Conservation (phyloP, 2,797 vertebrate genomes). For the Loriculus beryllinus region DNA sequence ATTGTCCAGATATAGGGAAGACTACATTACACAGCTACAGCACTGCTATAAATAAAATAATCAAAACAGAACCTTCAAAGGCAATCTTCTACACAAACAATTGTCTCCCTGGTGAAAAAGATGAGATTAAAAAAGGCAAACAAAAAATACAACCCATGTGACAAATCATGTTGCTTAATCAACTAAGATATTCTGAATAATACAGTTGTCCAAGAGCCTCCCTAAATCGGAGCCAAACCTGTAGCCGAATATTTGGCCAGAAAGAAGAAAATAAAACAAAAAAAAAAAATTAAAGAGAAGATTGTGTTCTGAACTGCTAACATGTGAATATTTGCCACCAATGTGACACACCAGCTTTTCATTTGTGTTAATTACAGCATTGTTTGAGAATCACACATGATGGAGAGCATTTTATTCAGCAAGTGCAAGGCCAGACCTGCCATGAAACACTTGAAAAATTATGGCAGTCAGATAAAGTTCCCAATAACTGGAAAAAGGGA, state of each 20-base stretch:
- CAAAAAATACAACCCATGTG: not conserved
- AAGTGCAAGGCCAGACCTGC: not conserved
- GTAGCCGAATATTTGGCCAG: not conserved
- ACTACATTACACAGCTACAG: not conserved
- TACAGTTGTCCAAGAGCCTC: not conserved
- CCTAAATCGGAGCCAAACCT: not conserved
- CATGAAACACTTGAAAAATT: not conserved
- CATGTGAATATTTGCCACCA: not conserved
- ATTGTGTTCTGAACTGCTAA: not conserved
- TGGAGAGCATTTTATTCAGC: not conserved
- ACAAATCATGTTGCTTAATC: not conserved
- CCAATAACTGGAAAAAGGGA: not conserved
- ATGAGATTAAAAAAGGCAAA: not conserved
- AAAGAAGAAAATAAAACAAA: not conserved
- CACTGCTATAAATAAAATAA: not conserved
- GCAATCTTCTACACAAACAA: not conserved
- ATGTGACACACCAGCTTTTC: not conserved
- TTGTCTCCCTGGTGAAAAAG: not conserved
- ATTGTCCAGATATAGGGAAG: not conserved
- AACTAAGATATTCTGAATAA: not conserved
- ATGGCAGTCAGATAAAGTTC: not conserved
- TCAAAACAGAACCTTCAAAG: not conserved
- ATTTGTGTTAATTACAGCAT: not conserved
- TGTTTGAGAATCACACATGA: not conserved
- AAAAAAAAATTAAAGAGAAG: not conserved